A percentile compares a stretch with the other conserved stretches of the same genome.
Conservation (phyloP, 1,140 invertebrate species). For the Odontomachus brunneus region DNA sequence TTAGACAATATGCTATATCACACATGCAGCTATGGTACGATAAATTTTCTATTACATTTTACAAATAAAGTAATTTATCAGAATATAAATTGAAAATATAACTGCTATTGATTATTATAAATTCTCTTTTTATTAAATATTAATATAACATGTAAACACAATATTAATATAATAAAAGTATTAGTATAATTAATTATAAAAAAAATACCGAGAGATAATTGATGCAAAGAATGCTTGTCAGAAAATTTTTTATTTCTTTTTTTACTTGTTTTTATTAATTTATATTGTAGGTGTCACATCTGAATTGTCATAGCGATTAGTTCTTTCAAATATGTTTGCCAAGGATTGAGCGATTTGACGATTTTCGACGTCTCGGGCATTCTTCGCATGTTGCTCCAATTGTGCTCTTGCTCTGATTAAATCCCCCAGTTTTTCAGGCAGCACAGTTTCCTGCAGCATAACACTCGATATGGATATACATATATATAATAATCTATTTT, state of each 20-base stretch:
- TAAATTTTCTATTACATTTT: background rate
- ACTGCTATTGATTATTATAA: background rate
- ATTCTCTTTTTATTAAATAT: too few relatives aligned
- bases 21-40: background rate
- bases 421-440: slow-evolving; percentile 83
- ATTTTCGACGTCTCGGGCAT: slow-evolving; percentile 71
- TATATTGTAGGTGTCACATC: slow-evolving; percentile 41
- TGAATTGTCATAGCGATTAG: slow-evolving; percentile 75
- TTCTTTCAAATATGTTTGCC: slow-evolving; percentile 78
- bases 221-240: background rate
- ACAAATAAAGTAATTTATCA: slow-evolving; percentile 3
- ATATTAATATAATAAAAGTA: too few relatives aligned
- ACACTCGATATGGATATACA: background rate
- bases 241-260: slow-evolving; percentile 16
- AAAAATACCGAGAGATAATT: too few relatives aligned
- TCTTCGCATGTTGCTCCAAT: slow-evolving; percentile 75
- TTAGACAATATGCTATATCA: background rate
- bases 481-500: background rate
- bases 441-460: slow-evolving; percentile 77
- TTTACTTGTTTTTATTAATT: background rate
- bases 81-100: background rate
- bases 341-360: slow-evolving; percentile 77
- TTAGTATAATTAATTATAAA: too few relatives aligned
- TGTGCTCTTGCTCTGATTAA: slow-evolving; percentile 80
- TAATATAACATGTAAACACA: too few relatives aligned